Conservation (phyloP, 2,888 invertebrate species). For the Cephus spinipes region DNA sequence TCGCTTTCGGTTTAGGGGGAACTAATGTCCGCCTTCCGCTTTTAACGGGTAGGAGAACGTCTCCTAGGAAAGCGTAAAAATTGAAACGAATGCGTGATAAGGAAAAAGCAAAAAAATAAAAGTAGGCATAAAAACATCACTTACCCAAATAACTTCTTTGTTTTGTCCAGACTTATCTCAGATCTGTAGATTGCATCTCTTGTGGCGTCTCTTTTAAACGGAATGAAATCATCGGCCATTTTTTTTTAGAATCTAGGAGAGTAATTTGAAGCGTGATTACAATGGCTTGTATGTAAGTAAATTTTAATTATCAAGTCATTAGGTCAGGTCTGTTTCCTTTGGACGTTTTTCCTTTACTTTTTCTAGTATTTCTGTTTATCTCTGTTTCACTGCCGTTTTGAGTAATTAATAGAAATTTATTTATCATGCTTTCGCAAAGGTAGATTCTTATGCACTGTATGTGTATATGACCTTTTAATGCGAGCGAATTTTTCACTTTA, state of each 20-base stretch:
- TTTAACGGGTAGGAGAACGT: not conserved
- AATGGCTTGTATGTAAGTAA: not conserved
- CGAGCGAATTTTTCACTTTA: not conserved
- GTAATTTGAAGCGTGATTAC: not conserved
- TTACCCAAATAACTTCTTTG: not conserved
- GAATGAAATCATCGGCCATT: not conserved
- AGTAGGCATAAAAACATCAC: not conserved
- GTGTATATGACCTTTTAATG: not conserved
- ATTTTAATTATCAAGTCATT: not conserved
- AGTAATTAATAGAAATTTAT: not conserved
- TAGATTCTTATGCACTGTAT: not conserved
- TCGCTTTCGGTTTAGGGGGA: slow-evolving; percentile 49
- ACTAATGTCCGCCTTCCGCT: slow-evolving; percentile 51
- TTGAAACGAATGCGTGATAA: not conserved
- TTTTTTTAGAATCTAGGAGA: not conserved
- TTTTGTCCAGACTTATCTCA: not conserved
- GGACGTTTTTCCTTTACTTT: not conserved
- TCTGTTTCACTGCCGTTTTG: not conserved
- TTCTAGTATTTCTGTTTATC: not conserved
- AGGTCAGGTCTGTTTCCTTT: not conserved
- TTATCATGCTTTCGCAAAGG: not conserved
- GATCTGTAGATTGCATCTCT: not conserved
- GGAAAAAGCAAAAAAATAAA: not conserved
- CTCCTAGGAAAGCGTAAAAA: not conserved
- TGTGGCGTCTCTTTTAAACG: not conserved